phyloP scores from a whole-genome alignment of 2,888 invertebrate species.

The Saturnia pavonia region DNA sequence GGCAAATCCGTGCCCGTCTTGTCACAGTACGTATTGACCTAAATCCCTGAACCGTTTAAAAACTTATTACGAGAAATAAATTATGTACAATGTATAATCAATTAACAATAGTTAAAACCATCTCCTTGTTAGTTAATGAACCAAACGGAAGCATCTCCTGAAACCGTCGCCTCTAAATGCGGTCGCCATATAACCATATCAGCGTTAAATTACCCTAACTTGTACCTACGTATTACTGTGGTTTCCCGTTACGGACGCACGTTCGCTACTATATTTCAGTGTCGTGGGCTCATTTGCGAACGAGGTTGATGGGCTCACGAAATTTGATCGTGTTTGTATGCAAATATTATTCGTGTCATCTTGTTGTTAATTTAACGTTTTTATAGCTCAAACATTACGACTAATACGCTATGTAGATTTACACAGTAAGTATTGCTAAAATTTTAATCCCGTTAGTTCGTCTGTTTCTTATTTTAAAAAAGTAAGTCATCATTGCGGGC shows the following conservation, averaged over 20 bases:
- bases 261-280: neutral
- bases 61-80: neutral
- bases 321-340: neutral
- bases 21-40: too few species aligned
- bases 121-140: neutral
- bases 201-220: neutral
- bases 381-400: neutral
- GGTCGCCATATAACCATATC: conserved; percentile 1
- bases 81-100: neutral
- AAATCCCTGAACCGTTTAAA: too few species aligned
- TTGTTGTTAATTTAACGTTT: neutral
- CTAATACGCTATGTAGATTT: conserved; percentile 2
- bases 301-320: neutral
- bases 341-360: neutral
- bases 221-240: neutral
- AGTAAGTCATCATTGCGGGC: too few species aligned
- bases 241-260: neutral
- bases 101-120: neutral
- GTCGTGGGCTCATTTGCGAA: neutral
- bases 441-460: neutral
- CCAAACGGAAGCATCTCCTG: neutral
- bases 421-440: neutral
- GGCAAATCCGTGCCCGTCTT: too few species aligned
- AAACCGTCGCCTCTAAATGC: neutral
- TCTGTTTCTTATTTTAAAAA: neutral